Conservation (phyloP, 2,113 vertebrate species). For the Actinemys pallida region DNA sequence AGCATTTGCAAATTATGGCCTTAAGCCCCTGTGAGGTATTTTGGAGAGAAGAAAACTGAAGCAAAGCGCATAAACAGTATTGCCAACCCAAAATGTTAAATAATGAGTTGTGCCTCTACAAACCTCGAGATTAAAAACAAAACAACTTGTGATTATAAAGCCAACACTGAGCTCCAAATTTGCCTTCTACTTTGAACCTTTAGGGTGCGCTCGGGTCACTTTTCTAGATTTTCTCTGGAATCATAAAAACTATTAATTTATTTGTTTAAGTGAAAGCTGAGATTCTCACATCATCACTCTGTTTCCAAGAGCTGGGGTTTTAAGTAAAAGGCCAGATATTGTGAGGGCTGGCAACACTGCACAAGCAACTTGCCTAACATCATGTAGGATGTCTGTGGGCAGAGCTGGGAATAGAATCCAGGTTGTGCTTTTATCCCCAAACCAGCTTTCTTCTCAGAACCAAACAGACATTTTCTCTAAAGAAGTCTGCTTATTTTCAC, state of each 20-base stretch:
- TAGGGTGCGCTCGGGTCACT: not conserved
- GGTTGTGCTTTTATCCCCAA: constrained; percentile 33
- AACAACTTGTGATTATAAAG: not conserved
- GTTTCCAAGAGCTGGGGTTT: rapidly evolving
- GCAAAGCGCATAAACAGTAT: not conserved
- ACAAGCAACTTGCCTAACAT: not conserved
- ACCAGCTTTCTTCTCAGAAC: constrained; percentile 56
- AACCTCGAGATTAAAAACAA: not conserved
- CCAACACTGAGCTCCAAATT: not conserved
- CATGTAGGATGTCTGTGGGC: not conserved
- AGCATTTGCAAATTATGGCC: not conserved
- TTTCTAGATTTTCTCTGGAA: not conserved
- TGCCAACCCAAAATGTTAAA: not conserved
- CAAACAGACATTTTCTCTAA: constrained; percentile 45
- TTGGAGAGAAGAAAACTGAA: not conserved
- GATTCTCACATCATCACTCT: not conserved
- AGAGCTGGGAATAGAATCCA: constrained; percentile 11
- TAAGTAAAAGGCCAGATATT: constrained; percentile 8
- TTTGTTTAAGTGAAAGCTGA: not conserved
- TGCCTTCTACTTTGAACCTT: not conserved
- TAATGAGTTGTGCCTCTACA: not conserved
- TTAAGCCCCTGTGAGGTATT: not conserved
- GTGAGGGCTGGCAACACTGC: not conserved
- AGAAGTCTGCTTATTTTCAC: constrained; percentile 40
- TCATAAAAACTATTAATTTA: not conserved